A percentile compares a stretch with the other conserved stretches of the same genome.
Conservation (phyloP, 2,888 invertebrate species). For the Neelides folsomi region DNA sequence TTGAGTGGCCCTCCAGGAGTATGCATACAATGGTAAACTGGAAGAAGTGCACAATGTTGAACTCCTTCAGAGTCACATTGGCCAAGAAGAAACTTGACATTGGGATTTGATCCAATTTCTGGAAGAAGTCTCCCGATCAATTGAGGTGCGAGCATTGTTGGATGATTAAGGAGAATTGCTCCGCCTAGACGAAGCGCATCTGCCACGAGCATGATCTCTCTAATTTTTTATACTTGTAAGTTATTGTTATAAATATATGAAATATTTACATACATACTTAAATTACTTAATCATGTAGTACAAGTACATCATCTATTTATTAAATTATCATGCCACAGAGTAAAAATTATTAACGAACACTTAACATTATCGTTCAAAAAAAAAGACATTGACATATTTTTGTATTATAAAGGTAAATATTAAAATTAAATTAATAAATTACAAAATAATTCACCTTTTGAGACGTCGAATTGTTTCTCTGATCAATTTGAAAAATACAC, state of each 20-base stretch:
- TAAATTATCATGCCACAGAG: too few species aligned
- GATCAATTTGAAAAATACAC: neutral
- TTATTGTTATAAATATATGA: too few species aligned
- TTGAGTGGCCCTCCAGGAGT: constrained; percentile 98
- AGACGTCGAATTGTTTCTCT: constrained; percentile 8
- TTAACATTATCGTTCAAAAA: too few species aligned
- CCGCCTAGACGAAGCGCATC: constrained; percentile 88
- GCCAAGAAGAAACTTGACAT: constrained; percentile 70
- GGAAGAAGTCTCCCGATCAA: constrained; percentile 82
- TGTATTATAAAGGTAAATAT: too few species aligned
- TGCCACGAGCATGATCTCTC: constrained; percentile 80
- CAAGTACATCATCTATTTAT: neutral
- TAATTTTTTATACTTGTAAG: constrained; percentile 35
- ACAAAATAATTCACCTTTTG: constrained; percentile 4
- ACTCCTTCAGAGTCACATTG: constrained; percentile 86
- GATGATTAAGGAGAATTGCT: constrained; percentile 77
- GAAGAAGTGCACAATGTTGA: constrained; percentile 75
- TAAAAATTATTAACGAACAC: too few species aligned
- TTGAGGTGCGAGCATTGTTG: constrained; percentile 92
- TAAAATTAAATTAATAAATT: too few species aligned
- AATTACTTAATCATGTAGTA: too few species aligned
- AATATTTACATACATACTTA: too few species aligned
- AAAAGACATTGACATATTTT: too few species aligned
- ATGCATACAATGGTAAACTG: constrained; percentile 88
- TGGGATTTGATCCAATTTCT: constrained; percentile 66